phyloP scores from a whole-genome alignment of 2,113 vertebrate species.

The Sus scrofa region T2T-Sscrofa CM000813.6:28707501-28708000 shows the following conservation, averaged over 20 bases:
- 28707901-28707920: neutral
- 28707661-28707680: neutral
- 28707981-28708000: fast-evolving
- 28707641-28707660: neutral
- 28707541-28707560: neutral
- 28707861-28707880: neutral
- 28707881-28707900: neutral
- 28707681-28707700: neutral
- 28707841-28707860: neutral
- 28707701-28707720: neutral
- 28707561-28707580: conserved; percentile 16
- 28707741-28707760: neutral
- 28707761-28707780: neutral
- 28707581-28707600: neutral
- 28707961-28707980: neutral
- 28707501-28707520: neutral
- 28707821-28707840: neutral
- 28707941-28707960: neutral
- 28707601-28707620: neutral
- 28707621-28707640: neutral
- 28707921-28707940: neutral
- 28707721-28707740: neutral
- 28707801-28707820: neutral
- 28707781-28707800: neutral
- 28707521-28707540: neutral